A percentile compares a stretch with the other conserved stretches of the same genome.
phyloP scores from a whole-genome alignment of 2,797 vertebrate genomes.

The Pseudochirops cupreus region DNA sequence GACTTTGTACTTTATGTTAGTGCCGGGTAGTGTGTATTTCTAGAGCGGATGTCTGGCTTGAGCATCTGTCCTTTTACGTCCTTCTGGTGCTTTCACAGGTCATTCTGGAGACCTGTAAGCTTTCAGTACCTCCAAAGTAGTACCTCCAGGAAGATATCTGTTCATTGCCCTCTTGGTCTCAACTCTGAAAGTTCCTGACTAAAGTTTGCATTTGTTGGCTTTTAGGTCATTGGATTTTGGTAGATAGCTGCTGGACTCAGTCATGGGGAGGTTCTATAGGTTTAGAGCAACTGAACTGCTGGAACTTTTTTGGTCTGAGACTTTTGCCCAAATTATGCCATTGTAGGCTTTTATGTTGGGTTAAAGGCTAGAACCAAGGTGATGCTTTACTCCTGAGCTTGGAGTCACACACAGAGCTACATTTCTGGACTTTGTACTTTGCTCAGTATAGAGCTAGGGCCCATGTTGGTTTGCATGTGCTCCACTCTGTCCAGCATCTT shows the following conservation, averaged over 20 bases:
- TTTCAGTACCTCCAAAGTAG: not conserved
- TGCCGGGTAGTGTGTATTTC: not conserved
- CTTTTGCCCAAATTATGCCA: not conserved
- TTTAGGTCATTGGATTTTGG: not conserved
- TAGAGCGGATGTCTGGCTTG: not conserved
- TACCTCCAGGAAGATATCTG: not conserved
- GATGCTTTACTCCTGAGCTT: not conserved
- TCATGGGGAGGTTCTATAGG: not conserved
- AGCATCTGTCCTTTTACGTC: not conserved
- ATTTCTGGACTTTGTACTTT: not conserved
- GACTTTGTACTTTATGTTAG: not conserved
- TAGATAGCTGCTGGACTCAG: not conserved
- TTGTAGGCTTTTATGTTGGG: not conserved
- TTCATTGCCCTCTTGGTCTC: not conserved
- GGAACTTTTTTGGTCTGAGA: not conserved
- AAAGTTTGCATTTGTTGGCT: not conserved
- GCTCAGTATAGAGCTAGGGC: not conserved
- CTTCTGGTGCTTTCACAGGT: not conserved
- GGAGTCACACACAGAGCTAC: not conserved
- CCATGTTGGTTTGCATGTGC: not conserved
- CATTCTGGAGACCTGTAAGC: not conserved
- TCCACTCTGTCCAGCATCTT: not conserved
- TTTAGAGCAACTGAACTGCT: not conserved
- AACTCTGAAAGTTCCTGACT: not conserved
- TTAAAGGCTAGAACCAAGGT: not conserved